Percentiles rank a stretch among this genome's conserved stretches.
Conservation (phyloP, 2,113 vertebrate genomes). For the Hypomesus transpacificus region DNA sequence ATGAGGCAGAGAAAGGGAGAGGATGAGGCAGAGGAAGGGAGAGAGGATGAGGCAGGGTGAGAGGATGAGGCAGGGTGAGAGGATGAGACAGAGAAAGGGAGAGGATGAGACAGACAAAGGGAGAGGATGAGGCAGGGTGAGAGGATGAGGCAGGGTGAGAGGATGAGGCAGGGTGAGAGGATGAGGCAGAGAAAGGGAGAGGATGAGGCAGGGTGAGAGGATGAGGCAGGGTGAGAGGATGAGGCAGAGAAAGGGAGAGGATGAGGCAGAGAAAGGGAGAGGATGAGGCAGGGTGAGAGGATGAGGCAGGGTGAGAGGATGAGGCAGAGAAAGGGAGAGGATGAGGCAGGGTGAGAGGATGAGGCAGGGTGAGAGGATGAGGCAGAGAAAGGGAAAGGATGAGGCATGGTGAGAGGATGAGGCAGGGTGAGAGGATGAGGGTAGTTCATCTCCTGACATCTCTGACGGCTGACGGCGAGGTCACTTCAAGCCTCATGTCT, state of each 20-base stretch:
- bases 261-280: too few relatives aligned
- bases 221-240: background rate
- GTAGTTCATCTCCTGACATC: constrained; percentile 50
- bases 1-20: background rate
- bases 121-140: background rate
- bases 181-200: background rate
- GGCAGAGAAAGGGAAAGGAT: background rate
- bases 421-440: too few relatives aligned
- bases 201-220: too few relatives aligned
- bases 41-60: constrained; percentile 6
- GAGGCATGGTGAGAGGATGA: too few relatives aligned
- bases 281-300: too few relatives aligned
- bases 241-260: too few relatives aligned
- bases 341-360: too few relatives aligned
- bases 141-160: background rate
- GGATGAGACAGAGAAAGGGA: too few relatives aligned
- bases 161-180: constrained; percentile 18
- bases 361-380: background rate
- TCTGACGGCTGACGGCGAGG: constrained; percentile 31
- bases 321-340: too few relatives aligned
- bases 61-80: background rate
- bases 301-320: background rate
- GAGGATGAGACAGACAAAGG: too few relatives aligned
- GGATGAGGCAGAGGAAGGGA: constrained; percentile 25
- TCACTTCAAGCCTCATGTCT: constrained; percentile 40